phyloP scores from a whole-genome alignment of 2,797 vertebrate genomes.

The Acanthurus tractus region DNA sequence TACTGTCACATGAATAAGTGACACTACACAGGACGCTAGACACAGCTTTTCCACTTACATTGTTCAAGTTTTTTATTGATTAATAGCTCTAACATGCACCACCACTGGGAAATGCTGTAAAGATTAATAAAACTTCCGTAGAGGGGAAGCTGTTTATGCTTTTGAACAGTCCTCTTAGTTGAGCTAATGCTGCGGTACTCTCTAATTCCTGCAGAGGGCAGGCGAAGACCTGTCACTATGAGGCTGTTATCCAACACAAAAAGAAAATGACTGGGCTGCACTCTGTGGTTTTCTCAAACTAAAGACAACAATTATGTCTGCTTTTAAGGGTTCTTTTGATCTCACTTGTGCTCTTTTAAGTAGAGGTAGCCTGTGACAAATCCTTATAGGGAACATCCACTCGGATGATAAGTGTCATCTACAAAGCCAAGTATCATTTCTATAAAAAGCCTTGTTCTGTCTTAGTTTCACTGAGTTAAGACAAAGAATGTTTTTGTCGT shows the following conservation, averaged over 20 bases:
- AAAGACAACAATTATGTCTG: constrained; percentile 22
- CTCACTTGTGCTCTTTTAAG: constrained; percentile 14
- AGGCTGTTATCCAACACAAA: not conserved
- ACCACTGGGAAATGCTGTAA: not conserved
- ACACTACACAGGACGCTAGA: not conserved
- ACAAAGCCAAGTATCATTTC: not conserved
- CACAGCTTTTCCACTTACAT: not conserved
- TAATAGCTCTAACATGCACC: not conserved
- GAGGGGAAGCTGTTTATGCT: constrained; percentile 30
- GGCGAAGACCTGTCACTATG: not conserved
- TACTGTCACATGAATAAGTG: not conserved
- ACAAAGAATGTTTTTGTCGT: not conserved
- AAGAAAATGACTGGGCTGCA: constrained; percentile 40
- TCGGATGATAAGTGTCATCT: constrained; percentile 3
- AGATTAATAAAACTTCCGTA: not conserved
- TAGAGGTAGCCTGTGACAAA: constrained; percentile 20
- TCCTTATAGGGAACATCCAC: constrained; percentile 4
- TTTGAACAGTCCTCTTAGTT: no score
- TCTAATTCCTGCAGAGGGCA: constrained; percentile 73
- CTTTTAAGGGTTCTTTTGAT: constrained; percentile 49
- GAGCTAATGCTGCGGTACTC: not conserved
- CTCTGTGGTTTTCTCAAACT: constrained; percentile 37
- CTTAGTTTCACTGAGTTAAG: not conserved
- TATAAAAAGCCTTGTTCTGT: no score
- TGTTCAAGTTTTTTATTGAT: not conserved